These are phyloP conservation scores for Eucidaris tribuloides DNA, from an alignment of 35 echinoderm and acorn worm genomes.

Conservation along the genomic window DNA sequence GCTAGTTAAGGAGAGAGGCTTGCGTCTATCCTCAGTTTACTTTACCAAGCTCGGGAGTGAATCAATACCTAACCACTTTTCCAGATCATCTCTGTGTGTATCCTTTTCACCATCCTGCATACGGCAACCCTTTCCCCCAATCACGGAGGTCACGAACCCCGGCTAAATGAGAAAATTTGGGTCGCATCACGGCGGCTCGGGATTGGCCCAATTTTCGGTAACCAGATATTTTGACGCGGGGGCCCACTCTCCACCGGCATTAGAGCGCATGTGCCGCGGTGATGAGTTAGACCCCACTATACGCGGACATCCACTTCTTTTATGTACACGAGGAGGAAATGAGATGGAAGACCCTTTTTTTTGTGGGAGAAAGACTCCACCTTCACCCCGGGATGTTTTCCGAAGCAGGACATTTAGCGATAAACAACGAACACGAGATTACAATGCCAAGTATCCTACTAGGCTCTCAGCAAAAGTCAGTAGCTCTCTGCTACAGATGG, in stretches of 20 bases:
- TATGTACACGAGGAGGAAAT: too few species aligned
- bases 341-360: too few species aligned
- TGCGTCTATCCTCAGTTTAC: background rate
- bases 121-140: background rate
- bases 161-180: slow-evolving; percentile 30
- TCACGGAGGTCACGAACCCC: slow-evolving; percentile 13
- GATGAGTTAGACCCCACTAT: background rate
- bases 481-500: too few species aligned
- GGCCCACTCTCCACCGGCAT: background rate
- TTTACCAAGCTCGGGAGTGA: background rate
- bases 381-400: too few species aligned
- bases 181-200: slow-evolving; percentile 15
- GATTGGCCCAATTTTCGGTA: slow-evolving; percentile 32
- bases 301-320: too few species aligned
- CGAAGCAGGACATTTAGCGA: too few species aligned
- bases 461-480: too few species aligned
- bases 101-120: slow-evolving; percentile 1
- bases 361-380: too few species aligned
- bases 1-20: too few species aligned
- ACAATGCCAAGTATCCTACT: too few species aligned
- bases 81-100: background rate
- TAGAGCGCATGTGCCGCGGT: background rate
- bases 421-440: too few species aligned
- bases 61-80: background rate
- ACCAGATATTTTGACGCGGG: background rate